Evolutionary conservation across 2,888 invertebrate species (phyloP).

Genomic region (Pollenia angustigena): DNA sequence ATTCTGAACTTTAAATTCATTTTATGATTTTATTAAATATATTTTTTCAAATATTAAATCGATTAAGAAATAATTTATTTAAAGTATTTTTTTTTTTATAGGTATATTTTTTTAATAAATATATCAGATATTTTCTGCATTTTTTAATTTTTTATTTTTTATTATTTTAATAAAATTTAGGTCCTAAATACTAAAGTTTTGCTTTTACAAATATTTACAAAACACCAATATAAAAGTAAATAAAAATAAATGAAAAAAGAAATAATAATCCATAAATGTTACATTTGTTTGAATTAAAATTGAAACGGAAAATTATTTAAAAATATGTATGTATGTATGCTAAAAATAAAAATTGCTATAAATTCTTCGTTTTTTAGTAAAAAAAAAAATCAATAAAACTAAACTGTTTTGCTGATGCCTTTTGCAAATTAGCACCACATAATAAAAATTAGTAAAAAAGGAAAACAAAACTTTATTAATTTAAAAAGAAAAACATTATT

Average conservation of each 20-base stretch:
- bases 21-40: not conserved
- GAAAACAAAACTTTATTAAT: conserved; percentile 1
- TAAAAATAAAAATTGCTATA: not conserved
- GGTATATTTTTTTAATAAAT: conserved; percentile 4
- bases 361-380: not conserved
- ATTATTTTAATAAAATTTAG: conserved; percentile 68
- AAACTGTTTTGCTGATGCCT: conserved; percentile 28
- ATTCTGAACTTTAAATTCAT: conserved; percentile 42
- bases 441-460: conserved; percentile 27
- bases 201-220: conserved; percentile 82
- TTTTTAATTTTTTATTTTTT: conserved; percentile 38
- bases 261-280: conserved; percentile 68
- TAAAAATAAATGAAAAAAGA: conserved; percentile 62
- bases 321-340: conserved; percentile 34
- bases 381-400: conserved; percentile 23
- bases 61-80: conserved; percentile 30
- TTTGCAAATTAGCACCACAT: conserved; percentile 27
- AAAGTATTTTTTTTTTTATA: conserved; percentile 4
- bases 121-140: conserved; percentile 15
- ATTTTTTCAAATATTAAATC: not conserved
- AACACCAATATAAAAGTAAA: conserved; percentile 75
- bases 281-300: conserved; percentile 57
- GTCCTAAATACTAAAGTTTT: conserved; percentile 76
- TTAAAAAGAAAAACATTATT: not conserved
- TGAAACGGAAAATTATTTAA: conserved; percentile 49